Conservation (phyloP, 2,888 invertebrate species). For the Drosophila lutescens region DNA sequence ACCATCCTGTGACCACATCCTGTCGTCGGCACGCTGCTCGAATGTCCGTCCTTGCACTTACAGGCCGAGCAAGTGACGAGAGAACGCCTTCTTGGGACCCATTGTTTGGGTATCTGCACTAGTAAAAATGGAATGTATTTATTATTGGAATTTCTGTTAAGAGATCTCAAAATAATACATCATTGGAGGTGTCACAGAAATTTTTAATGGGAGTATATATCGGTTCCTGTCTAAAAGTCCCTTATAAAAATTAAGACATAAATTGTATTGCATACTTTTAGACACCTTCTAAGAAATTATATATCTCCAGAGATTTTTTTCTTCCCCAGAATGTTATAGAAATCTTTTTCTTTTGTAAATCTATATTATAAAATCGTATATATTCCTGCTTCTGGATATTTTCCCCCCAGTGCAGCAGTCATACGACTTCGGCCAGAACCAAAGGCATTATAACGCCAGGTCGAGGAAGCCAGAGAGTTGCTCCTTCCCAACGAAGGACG, state of each 20-base stretch:
- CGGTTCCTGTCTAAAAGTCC: no score
- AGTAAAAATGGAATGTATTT: background rate
- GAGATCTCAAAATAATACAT: no score
- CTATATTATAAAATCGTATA: no score
- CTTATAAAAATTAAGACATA: no score
- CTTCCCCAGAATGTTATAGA: no score
- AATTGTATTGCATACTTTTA: no score
- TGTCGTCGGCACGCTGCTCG: slow-evolving; percentile 62
- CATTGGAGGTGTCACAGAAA: no score
- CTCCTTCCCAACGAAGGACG: slow-evolving; percentile 63
- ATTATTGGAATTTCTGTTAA: no score
- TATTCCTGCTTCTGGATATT: background rate
- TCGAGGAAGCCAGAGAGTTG: slow-evolving; percentile 37
- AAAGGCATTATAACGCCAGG: slow-evolving; percentile 69
- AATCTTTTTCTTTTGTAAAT: no score
- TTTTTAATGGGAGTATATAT: no score
- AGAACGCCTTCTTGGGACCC: slow-evolving; percentile 51
- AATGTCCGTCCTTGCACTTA: slow-evolving; percentile 14
- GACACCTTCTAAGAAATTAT: no score
- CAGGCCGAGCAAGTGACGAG: slow-evolving; percentile 5
- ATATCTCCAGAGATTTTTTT: no score
- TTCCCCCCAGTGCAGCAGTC: slow-evolving; percentile 42
- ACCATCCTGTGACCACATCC: slow-evolving; percentile 76
- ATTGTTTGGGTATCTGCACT: slow-evolving; percentile 33
- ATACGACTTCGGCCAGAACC: slow-evolving; percentile 59